Evolutionary conservation across 2,888 invertebrate genomes (phyloP).

Genomic region (Temnothorax rugatulus): DNA sequence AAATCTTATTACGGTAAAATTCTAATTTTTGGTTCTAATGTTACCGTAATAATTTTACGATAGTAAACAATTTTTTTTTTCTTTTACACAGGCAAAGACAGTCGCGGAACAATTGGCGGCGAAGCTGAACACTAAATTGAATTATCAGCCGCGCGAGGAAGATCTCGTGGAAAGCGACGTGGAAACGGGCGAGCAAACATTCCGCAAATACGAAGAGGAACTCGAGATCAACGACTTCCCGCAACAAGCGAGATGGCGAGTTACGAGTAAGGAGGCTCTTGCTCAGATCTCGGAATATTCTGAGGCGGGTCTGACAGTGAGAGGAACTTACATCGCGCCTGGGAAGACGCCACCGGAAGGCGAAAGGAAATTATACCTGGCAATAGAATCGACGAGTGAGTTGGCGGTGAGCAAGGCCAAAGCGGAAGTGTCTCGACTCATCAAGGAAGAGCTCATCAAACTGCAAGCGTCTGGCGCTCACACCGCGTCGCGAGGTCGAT

Average conservation of each 20-base stretch:
- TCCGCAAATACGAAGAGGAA: constrained; percentile 98
- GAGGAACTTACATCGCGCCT: constrained; percentile 97
- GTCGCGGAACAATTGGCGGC: constrained; percentile 99
- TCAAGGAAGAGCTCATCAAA: constrained; percentile 98
- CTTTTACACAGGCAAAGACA: constrained; percentile 91
- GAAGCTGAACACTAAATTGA: constrained; percentile 97
- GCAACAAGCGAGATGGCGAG: constrained; percentile 99
- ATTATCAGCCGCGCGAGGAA: constrained; percentile 98
- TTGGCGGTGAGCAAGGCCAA: constrained; percentile 98
- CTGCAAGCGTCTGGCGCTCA: constrained; percentile 93
- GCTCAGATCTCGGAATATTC: constrained; percentile 99
- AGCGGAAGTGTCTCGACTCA: constrained; percentile 98
- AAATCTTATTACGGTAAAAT: constrained; percentile 92
- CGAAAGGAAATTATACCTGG: constrained; percentile 98
- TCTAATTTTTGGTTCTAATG: background rate
- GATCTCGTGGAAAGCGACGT: constrained; percentile 90
- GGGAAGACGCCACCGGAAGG: constrained; percentile 97
- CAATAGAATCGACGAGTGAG: constrained; percentile 99
- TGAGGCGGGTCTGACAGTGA: constrained; percentile 99
- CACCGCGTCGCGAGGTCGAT: constrained; percentile 96
- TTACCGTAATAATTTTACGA: background rate
- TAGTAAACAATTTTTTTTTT: constrained; percentile 45
- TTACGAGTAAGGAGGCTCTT: constrained; percentile 99
- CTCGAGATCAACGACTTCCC: constrained; percentile 99
- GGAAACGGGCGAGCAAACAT: constrained; percentile 90